A percentile compares a stretch with the other conserved stretches of the same genome.
Conservation (phyloP, 1,140 invertebrate genomes). For the Asobara japonica region DNA sequence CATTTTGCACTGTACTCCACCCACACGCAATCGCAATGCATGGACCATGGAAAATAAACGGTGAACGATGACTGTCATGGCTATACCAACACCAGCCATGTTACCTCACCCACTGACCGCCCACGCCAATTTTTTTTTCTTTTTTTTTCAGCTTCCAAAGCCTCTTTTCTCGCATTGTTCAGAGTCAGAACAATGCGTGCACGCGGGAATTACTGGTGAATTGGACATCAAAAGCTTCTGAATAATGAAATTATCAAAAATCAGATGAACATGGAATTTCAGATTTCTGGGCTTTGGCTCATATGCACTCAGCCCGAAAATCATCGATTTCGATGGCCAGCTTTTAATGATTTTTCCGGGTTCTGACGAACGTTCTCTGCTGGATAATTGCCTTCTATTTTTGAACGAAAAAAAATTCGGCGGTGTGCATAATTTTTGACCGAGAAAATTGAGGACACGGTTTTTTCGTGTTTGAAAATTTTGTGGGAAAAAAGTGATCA, state of each 20-base stretch:
- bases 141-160: conserved; percentile 46
- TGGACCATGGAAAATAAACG: conserved; percentile 40
- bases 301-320: no score
- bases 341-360: no score
- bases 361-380: no score
- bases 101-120: conserved; percentile 56
- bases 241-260: neutral
- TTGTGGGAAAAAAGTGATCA: no score
- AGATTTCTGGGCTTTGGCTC: no score
- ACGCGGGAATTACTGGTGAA: neutral
- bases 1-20: conserved; percentile 25
- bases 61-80: conserved; percentile 50
- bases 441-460: no score
- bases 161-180: no score
- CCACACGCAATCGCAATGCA: conserved; percentile 45
- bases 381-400: no score
- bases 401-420: no score
- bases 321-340: no score
- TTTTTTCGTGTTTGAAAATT: no score
- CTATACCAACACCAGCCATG: conserved; percentile 41
- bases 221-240: neutral
- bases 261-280: neutral
- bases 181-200: neutral
- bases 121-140: conserved; percentile 37
- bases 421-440: no score